Evolutionary conservation across 2,797 vertebrate genomes (phyloP).

Genomic region (Lophius americanus): DNA sequence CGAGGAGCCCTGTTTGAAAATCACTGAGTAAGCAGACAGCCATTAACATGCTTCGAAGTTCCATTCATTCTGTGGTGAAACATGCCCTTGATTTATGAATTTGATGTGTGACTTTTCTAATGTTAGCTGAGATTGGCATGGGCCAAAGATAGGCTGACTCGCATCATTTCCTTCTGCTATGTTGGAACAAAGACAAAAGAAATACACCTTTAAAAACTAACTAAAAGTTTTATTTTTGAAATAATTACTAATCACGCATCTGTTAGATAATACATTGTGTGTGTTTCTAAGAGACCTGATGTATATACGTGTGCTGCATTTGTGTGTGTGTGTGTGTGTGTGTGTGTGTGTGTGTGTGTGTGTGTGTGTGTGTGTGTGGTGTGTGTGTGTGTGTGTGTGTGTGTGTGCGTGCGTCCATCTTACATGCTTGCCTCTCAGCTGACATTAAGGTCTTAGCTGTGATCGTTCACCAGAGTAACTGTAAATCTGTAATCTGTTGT

Average conservation of each 20-base stretch:
- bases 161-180: conserved; percentile 43
- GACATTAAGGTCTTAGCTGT: conserved; percentile 72
- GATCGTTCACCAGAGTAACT: conserved; percentile 75
- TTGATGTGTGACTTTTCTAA: conserved; percentile 67
- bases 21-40: conserved; percentile 41
- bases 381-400: conserved; percentile 26
- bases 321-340: conserved; percentile 29
- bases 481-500: no score
- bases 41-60: conserved; percentile 48
- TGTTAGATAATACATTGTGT: conserved; percentile 40
- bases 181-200: conserved; percentile 53
- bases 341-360: conserved; percentile 46
- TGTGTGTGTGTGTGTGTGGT: conserved; percentile 41
- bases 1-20: no score
- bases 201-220: conserved; percentile 44
- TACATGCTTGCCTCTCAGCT: conserved; percentile 52
- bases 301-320: conserved; percentile 16
- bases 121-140: conserved; percentile 46
- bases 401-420: conserved; percentile 26
- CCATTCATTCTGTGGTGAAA: conserved; percentile 59
- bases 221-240: conserved; percentile 42
- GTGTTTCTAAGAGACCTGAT: conserved; percentile 8
- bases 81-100: conserved; percentile 71
- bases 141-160: conserved; percentile 43
- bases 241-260: conserved; percentile 36